These are phyloP conservation scores for Polypterus senegalus DNA, from an alignment of 2,113 vertebrate genomes.

Conservation along the genomic window DNA sequence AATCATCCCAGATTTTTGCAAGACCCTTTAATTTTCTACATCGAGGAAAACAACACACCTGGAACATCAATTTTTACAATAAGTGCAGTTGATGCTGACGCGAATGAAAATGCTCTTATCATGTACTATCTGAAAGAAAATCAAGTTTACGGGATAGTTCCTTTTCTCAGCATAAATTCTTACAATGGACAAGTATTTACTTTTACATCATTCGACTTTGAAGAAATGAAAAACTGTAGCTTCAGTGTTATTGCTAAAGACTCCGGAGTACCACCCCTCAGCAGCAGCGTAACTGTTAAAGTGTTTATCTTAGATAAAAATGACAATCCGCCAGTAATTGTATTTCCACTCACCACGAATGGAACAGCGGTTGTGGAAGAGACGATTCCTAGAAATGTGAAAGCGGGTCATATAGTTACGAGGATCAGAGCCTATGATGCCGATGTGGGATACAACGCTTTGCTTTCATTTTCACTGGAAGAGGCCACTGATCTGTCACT, in stretches of 20 bases:
- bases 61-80: constrained; percentile 19
- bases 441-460: too few relatives aligned
- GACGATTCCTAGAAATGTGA: too few relatives aligned
- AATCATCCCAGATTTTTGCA: constrained; percentile 29
- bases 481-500: too few relatives aligned
- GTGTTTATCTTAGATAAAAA: constrained; percentile 31
- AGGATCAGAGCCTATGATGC: too few relatives aligned
- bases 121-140: constrained; percentile 21
- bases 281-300: constrained; percentile 24
- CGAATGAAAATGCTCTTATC: constrained; percentile 13
- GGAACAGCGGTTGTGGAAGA: too few relatives aligned
- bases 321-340: too few relatives aligned
- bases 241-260: constrained; percentile 17
- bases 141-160: constrained; percentile 10
- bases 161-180: constrained; percentile 16
- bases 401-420: too few relatives aligned
- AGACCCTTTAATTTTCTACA: constrained; percentile 28
- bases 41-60: constrained; percentile 28
- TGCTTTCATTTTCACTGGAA: too few relatives aligned
- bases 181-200: constrained; percentile 16
- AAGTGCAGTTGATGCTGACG: constrained; percentile 19
- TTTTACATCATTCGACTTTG: constrained; percentile 23
- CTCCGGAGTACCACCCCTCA: constrained; percentile 20
- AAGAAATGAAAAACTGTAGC: constrained; percentile 18
- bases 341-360: too few relatives aligned